A percentile compares a stretch with the other conserved stretches of the same genome.
Evolutionary conservation across 2,888 invertebrate genomes (phyloP).

Genomic region (Punctoribates punctum): DNA sequence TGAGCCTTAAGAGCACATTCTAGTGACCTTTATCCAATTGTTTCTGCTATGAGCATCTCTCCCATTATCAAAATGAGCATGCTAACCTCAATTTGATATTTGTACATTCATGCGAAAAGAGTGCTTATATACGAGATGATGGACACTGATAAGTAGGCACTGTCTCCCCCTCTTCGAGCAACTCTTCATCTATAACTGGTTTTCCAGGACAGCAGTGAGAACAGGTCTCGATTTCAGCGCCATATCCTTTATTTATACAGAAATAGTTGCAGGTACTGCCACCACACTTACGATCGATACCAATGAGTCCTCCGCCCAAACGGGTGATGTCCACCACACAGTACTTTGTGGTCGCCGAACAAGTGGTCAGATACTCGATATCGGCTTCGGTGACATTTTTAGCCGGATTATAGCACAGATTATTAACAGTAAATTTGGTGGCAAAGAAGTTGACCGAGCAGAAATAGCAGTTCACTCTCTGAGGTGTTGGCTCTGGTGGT

Average conservation of each 20-base stretch:
- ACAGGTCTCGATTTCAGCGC: slow-evolving; percentile 38
- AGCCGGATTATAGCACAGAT: slow-evolving; percentile 39
- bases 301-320: slow-evolving; percentile 20
- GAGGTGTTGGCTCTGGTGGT: neutral
- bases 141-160: slow-evolving; percentile 7
- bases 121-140: neutral
- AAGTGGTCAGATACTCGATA: slow-evolving; percentile 37
- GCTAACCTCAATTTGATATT: no score
- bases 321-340: slow-evolving; percentile 41
- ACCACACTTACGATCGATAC: slow-evolving; percentile 39
- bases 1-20: no score
- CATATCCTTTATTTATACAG: slow-evolving; percentile 36
- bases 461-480: slow-evolving; percentile 41
- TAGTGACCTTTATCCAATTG: no score
- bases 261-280: slow-evolving; percentile 35
- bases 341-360: slow-evolving; percentile 26
- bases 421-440: slow-evolving; percentile 41
- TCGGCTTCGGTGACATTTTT: slow-evolving; percentile 35
- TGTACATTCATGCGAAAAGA: neutral
- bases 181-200: slow-evolving; percentile 5
- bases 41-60: no score
- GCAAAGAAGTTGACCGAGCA: slow-evolving; percentile 43
- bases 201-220: slow-evolving; percentile 39
- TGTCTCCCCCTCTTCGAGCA: slow-evolving; percentile 9
- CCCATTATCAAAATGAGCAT: no score